These are phyloP conservation scores for Platycheirus albimanus DNA, from an alignment of 2,888 invertebrate genomes.

Conservation along the genomic window DNA sequence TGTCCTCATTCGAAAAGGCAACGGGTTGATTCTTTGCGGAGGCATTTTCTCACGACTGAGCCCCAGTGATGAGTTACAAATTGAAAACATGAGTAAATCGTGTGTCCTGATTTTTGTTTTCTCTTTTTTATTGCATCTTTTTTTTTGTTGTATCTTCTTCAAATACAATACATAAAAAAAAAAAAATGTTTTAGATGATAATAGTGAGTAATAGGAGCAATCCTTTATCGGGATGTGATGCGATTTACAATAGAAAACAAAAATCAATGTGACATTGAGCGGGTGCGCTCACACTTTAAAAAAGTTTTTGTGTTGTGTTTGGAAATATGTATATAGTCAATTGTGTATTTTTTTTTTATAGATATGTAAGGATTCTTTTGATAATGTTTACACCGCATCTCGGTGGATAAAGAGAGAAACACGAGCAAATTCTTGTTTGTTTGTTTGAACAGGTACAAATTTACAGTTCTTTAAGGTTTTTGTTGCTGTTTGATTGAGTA, in stretches of 20 bases:
- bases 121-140: background rate
- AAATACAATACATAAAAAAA: constrained; percentile 19
- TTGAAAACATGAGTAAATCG: constrained; percentile 72
- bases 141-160: no score
- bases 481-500: background rate
- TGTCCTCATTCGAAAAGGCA: constrained; percentile 3
- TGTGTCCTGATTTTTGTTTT: constrained; percentile 53
- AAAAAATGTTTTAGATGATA: constrained; percentile 51
- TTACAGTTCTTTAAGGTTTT: constrained; percentile 13
- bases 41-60: constrained; percentile 55
- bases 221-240: constrained; percentile 69
- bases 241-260: constrained; percentile 54
- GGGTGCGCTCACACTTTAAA: constrained; percentile 32
- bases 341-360: background rate
- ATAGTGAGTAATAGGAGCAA: constrained; percentile 65
- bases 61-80: constrained; percentile 69
- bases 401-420: background rate
- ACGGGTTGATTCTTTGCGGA: constrained; percentile 23
- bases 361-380: background rate
- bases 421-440: background rate
- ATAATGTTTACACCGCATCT: constrained; percentile 22
- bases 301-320: constrained; percentile 14
- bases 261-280: constrained; percentile 34
- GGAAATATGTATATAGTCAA: constrained; percentile 29
- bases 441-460: constrained; percentile 9